Conservation (phyloP, 23 tunicate species). For the Trididemnum miniatum region DNA sequence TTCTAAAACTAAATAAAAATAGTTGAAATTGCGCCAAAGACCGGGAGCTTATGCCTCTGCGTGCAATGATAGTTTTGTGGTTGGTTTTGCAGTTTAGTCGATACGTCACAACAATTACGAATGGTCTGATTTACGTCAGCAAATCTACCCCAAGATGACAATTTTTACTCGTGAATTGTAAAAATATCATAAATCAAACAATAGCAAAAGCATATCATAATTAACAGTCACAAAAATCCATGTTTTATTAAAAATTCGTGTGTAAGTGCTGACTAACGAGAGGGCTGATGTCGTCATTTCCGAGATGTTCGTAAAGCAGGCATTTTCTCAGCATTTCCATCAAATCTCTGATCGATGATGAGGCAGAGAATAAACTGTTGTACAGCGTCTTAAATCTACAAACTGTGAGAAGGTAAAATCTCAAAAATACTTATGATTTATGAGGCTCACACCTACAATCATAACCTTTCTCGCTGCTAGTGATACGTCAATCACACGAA, state of each 20-base stretch:
- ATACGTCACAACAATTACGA: no score
- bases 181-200: not conserved
- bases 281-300: not conserved
- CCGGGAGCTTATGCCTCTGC: no score
- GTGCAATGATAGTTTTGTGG: no score
- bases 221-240: not conserved
- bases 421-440: not conserved
- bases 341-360: not conserved
- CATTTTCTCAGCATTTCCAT: conserved; percentile 11
- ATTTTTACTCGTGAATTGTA: not conserved
- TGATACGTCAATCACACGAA: not conserved
- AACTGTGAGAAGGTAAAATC: conserved; percentile 3
- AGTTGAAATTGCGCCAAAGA: no score
- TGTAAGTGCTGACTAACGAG: conserved; percentile 9
- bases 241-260: not conserved
- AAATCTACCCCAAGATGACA: not conserved
- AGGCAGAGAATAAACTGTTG: not conserved
- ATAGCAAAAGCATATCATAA: not conserved
- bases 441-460: not conserved
- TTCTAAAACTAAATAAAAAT: no score
- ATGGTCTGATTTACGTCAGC: no score
- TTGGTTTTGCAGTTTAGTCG: no score
- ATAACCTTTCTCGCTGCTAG: not conserved
- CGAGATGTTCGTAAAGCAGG: not conserved
- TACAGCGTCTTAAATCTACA: not conserved